Base-by-base conservation (phyloP, 2,797 vertebrate genomes). In the Anguilla megastoma region DNA sequence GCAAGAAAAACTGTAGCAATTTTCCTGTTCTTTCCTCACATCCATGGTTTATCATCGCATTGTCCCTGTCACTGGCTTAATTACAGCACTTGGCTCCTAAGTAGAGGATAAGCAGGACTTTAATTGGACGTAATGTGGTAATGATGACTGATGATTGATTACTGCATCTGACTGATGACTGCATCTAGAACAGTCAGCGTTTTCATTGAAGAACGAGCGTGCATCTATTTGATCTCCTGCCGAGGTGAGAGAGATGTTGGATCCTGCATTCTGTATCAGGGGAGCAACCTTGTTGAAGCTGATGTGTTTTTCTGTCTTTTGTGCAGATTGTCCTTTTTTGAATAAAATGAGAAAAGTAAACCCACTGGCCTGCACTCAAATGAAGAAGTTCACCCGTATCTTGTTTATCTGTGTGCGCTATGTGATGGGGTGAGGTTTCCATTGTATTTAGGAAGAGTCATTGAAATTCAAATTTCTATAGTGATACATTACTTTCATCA, bases 271-370 rank as follows among this genome's bases (percentile, higher is more conserved):
- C 6, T 71, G 69, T 2, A 8, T 66, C 63, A 66, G 24, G 24
- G 63, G 63, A 27, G 63, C 63, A 66, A 33, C 69, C 30, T 71
- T 27, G 69, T n/a, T 71, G 69, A 71, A 71, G 69, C 69, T 71
- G 63, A 69, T 6, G 2, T 24, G 5, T 27, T n/a, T 69, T 69
- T 7, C 5, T 24, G n/a, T 27, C n/a, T 21, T 27, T 2, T 69
- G 6, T 69, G 69, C 27, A n/a, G n/a, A 2, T 12, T 2, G 2
- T 69, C 63, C 21, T 30, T 27, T 71, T 71, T 27, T 71, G 27
- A 71, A 9, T 71, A 71, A 33, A 71, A 71, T 33, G 8, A 71
- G 69, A 5, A 66, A 27, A 66, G 27, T 71, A 12, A 71, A 71
- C 27, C 69, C 69, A 71, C 9, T 30, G 2, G 63, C 24, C n/a